Evolutionary conservation across 2,888 invertebrate genomes (phyloP), one percentile per base, ranked within the genome.

Genomic region (Agonopterix alstromeriana): DNA sequence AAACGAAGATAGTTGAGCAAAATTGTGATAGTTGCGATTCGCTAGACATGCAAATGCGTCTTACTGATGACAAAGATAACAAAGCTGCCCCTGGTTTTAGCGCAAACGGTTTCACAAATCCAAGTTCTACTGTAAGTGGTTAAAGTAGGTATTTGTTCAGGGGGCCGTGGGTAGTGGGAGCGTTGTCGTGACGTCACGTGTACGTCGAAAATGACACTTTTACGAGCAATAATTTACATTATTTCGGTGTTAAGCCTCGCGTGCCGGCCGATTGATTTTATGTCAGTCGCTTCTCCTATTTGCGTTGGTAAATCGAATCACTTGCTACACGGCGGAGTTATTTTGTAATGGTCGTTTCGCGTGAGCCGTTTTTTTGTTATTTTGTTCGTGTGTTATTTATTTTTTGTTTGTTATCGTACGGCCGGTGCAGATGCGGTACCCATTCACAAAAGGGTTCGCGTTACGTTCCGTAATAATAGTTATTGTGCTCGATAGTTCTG

Each of bases 161-260:
- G 57, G 43, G 44, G 44, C 43, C 50, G 49, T 48, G 48, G 55
- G 47, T 8, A 10, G 56, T 54, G 61, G 55, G 61, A 67, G 55
- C 55, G 63, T 51, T 58, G 55, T 60, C 53, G 66, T 86, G 84
- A 87, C 86, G 87, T 87, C 87, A 86, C 83, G 73, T 73, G 77
- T 77, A 82, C 80, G 82, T 82, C 82, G 78, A 82, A 83, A 85
- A 88, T 85, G 87, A 86, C 86, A 86, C 80, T 82, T 87, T 87
- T 86, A 87, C 82, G 83, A 84, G 84, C 77, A 77, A 86, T 87
- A 84, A 87, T 87, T 86, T 86, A 86, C 84, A 82, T 84, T 83
- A 83, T 84, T 82, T 79, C 77, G 82, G 82, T 82, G 84, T 83
- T 78, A 78, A 80, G 79, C 74, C 71, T 87, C 80, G 88, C 87